Evolutionary conservation across 2,113 vertebrate genomes (phyloP).

Genomic region (Gopherus flavomarginatus): DNA sequence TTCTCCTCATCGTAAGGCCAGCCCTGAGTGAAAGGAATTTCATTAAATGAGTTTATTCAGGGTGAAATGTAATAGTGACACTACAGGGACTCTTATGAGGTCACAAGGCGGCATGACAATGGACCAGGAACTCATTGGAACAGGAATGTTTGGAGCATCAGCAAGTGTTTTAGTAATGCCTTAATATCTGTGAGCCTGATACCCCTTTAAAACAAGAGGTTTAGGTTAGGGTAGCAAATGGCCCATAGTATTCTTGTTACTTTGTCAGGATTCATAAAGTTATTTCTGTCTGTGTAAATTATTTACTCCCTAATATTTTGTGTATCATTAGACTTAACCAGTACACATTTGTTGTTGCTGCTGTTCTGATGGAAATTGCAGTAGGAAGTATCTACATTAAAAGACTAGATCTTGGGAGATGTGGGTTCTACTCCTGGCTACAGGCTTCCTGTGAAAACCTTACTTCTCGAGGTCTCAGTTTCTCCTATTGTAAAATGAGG

Average conservation of each 20-base stretch:
- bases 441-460: background rate
- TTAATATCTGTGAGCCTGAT: background rate
- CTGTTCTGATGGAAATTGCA: background rate
- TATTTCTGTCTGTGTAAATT: background rate
- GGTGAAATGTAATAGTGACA: background rate
- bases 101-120: background rate
- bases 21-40: background rate
- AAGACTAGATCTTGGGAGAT: background rate
- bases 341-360: background rate
- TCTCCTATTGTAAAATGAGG: background rate
- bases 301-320: background rate
- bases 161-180: background rate
- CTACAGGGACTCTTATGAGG: background rate
- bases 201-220: background rate
- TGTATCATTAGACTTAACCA: background rate
- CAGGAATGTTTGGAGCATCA: background rate
- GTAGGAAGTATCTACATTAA: background rate
- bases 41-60: background rate
- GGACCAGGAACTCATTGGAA: background rate
- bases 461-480: background rate
- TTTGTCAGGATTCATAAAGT: background rate
- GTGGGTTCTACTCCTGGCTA: background rate
- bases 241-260: constrained; percentile 5
- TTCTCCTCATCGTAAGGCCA: no score
- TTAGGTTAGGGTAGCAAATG: background rate